Evolutionary conservation across 2,797 vertebrate species (phyloP).

Genomic region (Allobates femoralis): DNA sequence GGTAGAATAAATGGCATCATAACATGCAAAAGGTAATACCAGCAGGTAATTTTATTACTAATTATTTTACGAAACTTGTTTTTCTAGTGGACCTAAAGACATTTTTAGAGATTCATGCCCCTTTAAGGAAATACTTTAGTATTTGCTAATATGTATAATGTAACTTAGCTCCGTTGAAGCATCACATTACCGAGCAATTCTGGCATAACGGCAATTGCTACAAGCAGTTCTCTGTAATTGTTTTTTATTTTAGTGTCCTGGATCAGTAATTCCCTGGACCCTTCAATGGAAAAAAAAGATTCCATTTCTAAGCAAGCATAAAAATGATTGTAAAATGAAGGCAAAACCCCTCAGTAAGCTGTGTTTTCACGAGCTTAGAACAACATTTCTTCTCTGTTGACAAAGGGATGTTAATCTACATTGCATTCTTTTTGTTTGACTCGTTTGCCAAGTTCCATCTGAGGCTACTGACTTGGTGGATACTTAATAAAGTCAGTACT

Average conservation of each 20-base stretch:
- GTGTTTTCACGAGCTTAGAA: constrained; percentile 31
- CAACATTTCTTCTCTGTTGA: constrained; percentile 49
- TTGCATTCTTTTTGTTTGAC: background rate
- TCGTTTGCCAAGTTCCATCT: constrained; percentile 26
- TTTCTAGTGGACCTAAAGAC: background rate
- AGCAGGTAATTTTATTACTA: background rate
- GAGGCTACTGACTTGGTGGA: constrained; percentile 16
- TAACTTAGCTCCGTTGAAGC: background rate
- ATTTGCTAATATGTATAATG: background rate
- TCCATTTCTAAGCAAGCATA: constrained; percentile 28
- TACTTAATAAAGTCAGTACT: constrained; percentile 43
- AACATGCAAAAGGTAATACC: no score
- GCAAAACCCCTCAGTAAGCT: constrained; percentile 14
- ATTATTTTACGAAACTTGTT: background rate
- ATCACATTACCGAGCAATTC: background rate
- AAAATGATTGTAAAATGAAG: constrained; percentile 37
- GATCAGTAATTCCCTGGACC: constrained; percentile 22
- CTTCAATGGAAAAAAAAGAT: constrained; percentile 5
- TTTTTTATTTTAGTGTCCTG: constrained; percentile 1
- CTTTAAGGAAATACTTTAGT: background rate
- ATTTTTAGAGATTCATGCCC: background rate
- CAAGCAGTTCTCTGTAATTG: background rate
- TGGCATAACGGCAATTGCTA: background rate
- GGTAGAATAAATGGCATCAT: no score
- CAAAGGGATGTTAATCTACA: constrained; percentile 50